These are phyloP conservation scores for Drosophila histrio DNA, from an alignment of 2,888 invertebrate genomes.

Conservation along the genomic window DNA sequence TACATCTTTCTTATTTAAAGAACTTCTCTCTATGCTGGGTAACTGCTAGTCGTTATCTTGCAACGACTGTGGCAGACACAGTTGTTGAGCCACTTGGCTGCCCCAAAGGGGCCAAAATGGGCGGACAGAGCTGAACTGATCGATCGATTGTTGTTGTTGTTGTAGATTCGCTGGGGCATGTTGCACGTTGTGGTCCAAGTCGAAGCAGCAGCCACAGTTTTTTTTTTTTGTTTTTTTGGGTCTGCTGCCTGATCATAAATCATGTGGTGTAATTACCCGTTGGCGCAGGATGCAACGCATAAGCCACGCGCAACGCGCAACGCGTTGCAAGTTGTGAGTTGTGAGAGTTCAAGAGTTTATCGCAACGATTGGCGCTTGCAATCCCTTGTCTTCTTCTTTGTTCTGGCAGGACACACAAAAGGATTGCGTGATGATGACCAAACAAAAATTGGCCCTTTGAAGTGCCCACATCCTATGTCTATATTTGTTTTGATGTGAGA, in stretches of 20 bases:
- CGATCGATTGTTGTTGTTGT: constrained; percentile 75
- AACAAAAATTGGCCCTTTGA: constrained; percentile 60
- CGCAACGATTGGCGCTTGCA: constrained; percentile 40
- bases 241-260: constrained; percentile 78
- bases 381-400: constrained; percentile 41
- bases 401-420: constrained; percentile 28
- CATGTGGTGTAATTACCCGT: constrained; percentile 84
- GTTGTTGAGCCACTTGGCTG: constrained; percentile 24
- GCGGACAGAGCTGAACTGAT: constrained; percentile 81
- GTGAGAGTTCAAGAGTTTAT: constrained; percentile 72
- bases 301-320: constrained; percentile 70
- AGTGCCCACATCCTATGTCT: constrained; percentile 38
- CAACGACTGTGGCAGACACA: background rate
- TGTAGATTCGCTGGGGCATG: constrained; percentile 2
- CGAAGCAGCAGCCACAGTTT: background rate
- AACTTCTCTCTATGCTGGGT: background rate
- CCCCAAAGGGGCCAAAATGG: constrained; percentile 80
- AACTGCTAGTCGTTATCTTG: background rate
- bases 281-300: constrained; percentile 80
- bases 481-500: constrained; percentile 61
- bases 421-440: constrained; percentile 72
- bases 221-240: constrained; percentile 1
- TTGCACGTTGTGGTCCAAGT: constrained; percentile 5
- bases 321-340: constrained; percentile 32
- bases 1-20: too few species aligned